Percentiles rank a stretch among this genome's conserved stretches.
Evolutionary conservation across 2,888 invertebrate species (phyloP).

Genomic region (Druceiella hillmani): DNA sequence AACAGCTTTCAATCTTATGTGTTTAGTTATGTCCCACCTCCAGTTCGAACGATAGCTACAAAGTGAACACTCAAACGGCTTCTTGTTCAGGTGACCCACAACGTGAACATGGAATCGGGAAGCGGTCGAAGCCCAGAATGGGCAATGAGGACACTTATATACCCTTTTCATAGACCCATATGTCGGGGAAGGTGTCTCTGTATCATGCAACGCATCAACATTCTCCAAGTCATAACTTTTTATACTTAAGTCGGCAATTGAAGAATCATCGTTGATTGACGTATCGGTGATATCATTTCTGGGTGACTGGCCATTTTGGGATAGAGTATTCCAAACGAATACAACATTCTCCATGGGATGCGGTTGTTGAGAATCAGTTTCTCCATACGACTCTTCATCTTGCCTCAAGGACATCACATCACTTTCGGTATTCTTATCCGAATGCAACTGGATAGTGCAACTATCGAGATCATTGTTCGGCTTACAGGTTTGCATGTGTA

Average conservation of each 20-base stretch:
- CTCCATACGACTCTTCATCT: constrained; percentile 34
- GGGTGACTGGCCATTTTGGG: constrained; percentile 30
- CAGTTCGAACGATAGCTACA: constrained; percentile 94
- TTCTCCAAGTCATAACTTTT: constrained; percentile 38
- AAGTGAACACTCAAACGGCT: constrained; percentile 92
- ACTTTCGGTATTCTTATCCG: constrained; percentile 34
- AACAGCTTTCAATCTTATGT: constrained; percentile 85
- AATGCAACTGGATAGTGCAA: constrained; percentile 30
- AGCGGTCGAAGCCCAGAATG: constrained; percentile 89
- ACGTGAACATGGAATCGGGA: constrained; percentile 92
- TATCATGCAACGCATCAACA: constrained; percentile 32
- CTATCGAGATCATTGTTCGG: constrained; percentile 41
- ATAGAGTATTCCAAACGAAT: constrained; percentile 75
- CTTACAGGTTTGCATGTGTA: constrained; percentile 68
- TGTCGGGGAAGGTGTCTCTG: constrained; percentile 57
- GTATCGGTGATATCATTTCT: constrained; percentile 42
- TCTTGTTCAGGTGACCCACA: constrained; percentile 86
- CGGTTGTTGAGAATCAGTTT: constrained; percentile 38
- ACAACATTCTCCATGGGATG: constrained; percentile 79
- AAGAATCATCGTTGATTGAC: constrained; percentile 44
- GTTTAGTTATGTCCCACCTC: constrained; percentile 96
- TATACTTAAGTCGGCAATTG: constrained; percentile 32
- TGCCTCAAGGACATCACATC: constrained; percentile 29
- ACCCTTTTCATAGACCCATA: constrained; percentile 69
- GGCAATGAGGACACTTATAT: constrained; percentile 88